Evolutionary conservation across 2,888 invertebrate genomes (phyloP), one percentile per base, ranked within the genome.

Genomic region (Netelia fuscicornis): DNA sequence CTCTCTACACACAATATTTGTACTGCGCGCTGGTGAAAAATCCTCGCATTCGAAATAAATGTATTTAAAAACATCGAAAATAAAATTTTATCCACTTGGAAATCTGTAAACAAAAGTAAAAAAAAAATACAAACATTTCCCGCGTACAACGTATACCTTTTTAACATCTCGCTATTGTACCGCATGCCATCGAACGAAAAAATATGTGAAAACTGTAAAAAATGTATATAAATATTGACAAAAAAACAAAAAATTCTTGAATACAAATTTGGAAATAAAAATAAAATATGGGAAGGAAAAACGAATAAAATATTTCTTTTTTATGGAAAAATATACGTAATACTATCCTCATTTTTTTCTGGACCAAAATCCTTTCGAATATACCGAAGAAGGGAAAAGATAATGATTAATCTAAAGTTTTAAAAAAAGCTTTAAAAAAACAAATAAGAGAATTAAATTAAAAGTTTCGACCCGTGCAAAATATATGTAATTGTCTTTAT

Each of bases 401-500:
- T 30, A 30, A 30, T 30, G 6, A 30, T 30, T 30, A 30, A 30
- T 30, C 30, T 17, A 0, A 30, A 30, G 2, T 30, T 5, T 30
- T 5, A 3, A 30, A 30, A 30, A 30, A 30, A 30, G 3, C 3
- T 30, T 3, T 25, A n/a, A 13, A 52, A 52, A 20, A 17, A 25
- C 17, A 17, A 17, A 17, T 17, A 17, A 71, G 54, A 56, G 42
- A n/a, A 25, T 13, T 13, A 17, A 13, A 17, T 17, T 23, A 30
- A 44, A 44, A n/a, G 64, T 62, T 75, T 75, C 5, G 54, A 6
- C 52, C 17, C 11, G 6, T 56, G 20, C 13, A 13, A 60, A 30
- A 76, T 76, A 76, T 67, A 48, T 48, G 30, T 58, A 42, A 54
- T 79, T 20, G 20, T 71, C 58, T 42, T 64, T 17, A n/a, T 54